These are phyloP conservation scores for Acanthoscelides obtectus DNA, from an alignment of 2,888 invertebrate species.

Conservation along the genomic window DNA sequence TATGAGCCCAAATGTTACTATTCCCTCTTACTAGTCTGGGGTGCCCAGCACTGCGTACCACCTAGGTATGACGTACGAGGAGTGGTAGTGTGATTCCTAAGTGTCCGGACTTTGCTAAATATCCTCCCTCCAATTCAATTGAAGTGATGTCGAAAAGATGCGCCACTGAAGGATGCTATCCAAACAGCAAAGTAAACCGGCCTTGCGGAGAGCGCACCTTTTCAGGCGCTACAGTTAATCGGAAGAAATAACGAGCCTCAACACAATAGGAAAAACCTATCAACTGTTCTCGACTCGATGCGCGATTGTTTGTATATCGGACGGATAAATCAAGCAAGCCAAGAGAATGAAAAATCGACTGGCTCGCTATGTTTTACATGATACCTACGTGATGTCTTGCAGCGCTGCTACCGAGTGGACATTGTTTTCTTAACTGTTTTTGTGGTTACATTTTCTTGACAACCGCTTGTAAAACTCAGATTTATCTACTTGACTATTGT, in stretches of 20 bases:
- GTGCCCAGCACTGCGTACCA: too few relatives aligned
- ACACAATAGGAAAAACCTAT: constrained; percentile 34
- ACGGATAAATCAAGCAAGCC: constrained; percentile 20
- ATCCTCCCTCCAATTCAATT: too few relatives aligned
- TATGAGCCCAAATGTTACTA: too few relatives aligned
- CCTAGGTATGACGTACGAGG: too few relatives aligned
- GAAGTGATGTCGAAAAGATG: too few relatives aligned
- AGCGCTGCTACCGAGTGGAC: not conserved
- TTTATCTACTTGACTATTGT: too few relatives aligned
- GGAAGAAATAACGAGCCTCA: constrained; percentile 39
- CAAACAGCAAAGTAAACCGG: constrained; percentile 30
- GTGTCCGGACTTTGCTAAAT: too few relatives aligned
- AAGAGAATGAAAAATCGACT: not conserved
- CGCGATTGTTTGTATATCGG: constrained; percentile 26
- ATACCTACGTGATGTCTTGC: not conserved
- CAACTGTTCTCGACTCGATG: constrained; percentile 26
- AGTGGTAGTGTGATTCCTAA: too few relatives aligned
- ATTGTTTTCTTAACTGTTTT: not conserved
- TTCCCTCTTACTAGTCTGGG: too few relatives aligned
- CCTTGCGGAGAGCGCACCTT: constrained; percentile 37
- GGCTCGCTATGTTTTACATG: not conserved
- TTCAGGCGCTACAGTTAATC: constrained; percentile 43
- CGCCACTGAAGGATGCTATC: constrained; percentile 7
- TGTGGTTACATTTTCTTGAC: not conserved
- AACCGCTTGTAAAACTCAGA: too few relatives aligned